phyloP scores from a whole-genome alignment of 2,888 invertebrate genomes.

The Ennomos erosarius region DNA sequence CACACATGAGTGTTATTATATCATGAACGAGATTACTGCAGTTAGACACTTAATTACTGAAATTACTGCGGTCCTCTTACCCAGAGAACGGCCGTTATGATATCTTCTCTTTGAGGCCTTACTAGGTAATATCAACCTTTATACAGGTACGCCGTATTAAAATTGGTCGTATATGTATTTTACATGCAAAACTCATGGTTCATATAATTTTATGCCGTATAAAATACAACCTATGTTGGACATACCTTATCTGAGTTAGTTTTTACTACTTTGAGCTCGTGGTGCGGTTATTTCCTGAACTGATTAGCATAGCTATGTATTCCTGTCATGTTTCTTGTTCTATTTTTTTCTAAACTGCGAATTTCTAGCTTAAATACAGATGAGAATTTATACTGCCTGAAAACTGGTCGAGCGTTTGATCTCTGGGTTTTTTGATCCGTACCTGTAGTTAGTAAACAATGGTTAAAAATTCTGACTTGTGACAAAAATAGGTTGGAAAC shows the following conservation, averaged over 20 bases:
- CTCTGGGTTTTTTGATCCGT: no score
- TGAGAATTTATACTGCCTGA: no score
- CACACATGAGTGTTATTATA: constrained; percentile 26
- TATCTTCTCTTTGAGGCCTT: constrained; percentile 27
- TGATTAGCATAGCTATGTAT: no score
- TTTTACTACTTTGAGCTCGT: constrained; percentile 12
- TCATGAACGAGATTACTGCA: constrained; percentile 35
- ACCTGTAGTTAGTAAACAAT: no score
- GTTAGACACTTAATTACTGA: constrained; percentile 36
- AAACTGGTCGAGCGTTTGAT: no score
- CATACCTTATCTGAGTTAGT: constrained; percentile 15
- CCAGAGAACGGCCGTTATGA: constrained; percentile 27
- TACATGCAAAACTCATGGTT: constrained; percentile 24
- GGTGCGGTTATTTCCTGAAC: no score
- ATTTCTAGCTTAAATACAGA: no score
- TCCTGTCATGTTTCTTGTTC: no score
- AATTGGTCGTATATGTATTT: constrained; percentile 26
- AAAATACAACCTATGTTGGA: constrained; percentile 4
- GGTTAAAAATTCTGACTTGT: no score
- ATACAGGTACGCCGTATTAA: constrained; percentile 34
- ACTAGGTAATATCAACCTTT: constrained; percentile 19
- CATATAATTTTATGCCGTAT: constrained; percentile 36
- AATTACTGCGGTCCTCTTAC: constrained; percentile 36
- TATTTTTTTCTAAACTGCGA: no score
- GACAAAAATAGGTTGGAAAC: no score